Evolutionary conservation across 1,140 invertebrate genomes (phyloP).

Genomic region (Apis mellifera): DNA sequence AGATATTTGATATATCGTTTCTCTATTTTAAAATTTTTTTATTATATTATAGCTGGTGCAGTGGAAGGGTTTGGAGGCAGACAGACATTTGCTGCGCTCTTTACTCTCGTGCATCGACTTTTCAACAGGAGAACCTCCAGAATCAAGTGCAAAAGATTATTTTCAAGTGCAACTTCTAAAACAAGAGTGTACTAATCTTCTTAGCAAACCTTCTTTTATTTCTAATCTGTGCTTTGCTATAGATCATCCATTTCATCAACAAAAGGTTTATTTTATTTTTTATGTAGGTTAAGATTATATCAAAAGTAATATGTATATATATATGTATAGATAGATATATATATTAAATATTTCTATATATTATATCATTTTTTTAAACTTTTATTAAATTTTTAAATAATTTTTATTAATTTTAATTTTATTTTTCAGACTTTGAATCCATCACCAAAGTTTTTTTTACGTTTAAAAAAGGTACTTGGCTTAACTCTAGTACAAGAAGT

Average conservation of each 20-base stretch:
- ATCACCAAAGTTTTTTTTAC: conserved; percentile 88
- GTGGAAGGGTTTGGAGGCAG: conserved; percentile 92
- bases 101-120: conserved; percentile 89
- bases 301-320: neutral
- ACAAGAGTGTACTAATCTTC: conserved; percentile 87
- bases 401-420: conserved; percentile 27
- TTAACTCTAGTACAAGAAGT: conserved; percentile 94
- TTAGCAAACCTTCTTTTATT: conserved; percentile 88
- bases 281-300: conserved; percentile 44
- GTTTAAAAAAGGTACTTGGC: conserved; percentile 91
- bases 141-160: conserved; percentile 82
- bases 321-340: neutral
- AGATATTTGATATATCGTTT: conserved; percentile 23
- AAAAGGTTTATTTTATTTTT: conserved; percentile 80
- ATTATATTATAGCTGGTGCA: conserved; percentile 85
- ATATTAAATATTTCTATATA: neutral
- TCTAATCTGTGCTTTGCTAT: conserved; percentile 91
- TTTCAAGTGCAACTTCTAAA: conserved; percentile 88
- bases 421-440: conserved; percentile 87
- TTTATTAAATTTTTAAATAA: neutral
- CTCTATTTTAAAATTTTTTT: conserved; percentile 12
- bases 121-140: conserved; percentile 82
- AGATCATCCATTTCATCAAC: conserved; percentile 85
- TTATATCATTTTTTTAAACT: too few relatives aligned
- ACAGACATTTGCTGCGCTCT: conserved; percentile 93